Conservation (phyloP, 2,888 invertebrate species). For the Acanthosepion esculentum region DNA sequence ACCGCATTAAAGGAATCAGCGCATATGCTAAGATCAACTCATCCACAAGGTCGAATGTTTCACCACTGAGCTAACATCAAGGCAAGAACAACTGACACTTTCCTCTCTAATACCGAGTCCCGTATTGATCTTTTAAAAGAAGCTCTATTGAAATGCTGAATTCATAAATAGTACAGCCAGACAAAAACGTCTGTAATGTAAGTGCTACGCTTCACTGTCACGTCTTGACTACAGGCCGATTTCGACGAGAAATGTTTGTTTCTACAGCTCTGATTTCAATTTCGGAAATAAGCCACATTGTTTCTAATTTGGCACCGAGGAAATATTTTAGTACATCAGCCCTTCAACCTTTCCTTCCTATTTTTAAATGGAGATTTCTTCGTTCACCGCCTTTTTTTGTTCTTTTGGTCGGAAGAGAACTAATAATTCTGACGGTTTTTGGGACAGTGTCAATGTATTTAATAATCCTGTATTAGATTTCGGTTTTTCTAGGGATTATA, state of each 20-base stretch:
- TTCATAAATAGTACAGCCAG: background rate
- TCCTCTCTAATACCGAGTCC: too few relatives aligned
- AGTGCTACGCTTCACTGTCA: background rate
- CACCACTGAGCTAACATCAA: too few relatives aligned
- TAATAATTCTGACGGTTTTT: background rate
- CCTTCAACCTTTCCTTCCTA: background rate
- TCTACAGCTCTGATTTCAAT: background rate
- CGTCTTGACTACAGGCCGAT: background rate
- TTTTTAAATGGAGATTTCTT: background rate
- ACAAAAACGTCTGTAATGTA: background rate
- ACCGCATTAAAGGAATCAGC: too few relatives aligned
- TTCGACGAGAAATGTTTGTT: background rate
- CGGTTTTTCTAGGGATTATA: too few relatives aligned
- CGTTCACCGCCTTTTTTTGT: background rate
- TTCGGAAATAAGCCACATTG: background rate
- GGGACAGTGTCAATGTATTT: background rate
- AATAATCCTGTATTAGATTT: too few relatives aligned
- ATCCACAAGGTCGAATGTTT: too few relatives aligned
- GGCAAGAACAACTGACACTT: too few relatives aligned
- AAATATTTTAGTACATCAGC: background rate
- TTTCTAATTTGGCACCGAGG: background rate
- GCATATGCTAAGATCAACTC: too few relatives aligned
- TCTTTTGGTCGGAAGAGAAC: background rate
- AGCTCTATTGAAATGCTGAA: too few relatives aligned
- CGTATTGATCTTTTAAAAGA: too few relatives aligned